phyloP scores from a whole-genome alignment of 1,140 invertebrate species.

The Odontomachus brunneus region DNA sequence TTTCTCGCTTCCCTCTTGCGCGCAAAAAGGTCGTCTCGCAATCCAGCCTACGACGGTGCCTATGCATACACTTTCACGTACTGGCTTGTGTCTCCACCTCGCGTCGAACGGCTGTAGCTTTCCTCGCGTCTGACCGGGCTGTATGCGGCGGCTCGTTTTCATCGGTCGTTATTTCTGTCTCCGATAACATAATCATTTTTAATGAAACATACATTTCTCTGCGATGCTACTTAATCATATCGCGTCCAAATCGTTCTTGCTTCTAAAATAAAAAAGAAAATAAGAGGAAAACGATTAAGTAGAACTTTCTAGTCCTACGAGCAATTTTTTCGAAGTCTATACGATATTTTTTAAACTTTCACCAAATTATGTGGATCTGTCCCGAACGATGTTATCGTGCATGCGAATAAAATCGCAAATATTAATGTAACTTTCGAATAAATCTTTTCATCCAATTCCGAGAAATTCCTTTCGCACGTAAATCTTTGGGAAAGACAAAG shows the following conservation, averaged over 20 bases:
- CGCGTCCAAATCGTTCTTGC: constrained; percentile 1
- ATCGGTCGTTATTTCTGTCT: constrained; percentile 3
- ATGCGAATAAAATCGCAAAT: too few relatives aligned
- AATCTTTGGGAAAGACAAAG: too few relatives aligned
- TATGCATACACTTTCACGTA: background rate
- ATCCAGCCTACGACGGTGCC: background rate
- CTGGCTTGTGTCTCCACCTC: constrained; percentile 36
- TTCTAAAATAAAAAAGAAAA: constrained; percentile 12
- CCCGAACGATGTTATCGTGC: too few relatives aligned
- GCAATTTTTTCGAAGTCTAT: background rate
- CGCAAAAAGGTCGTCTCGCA: background rate
- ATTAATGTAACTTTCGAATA: background rate
- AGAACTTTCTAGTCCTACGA: background rate
- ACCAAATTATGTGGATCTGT: too few relatives aligned
- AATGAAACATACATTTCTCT: constrained; percentile 4
- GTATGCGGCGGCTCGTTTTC: constrained; percentile 3
- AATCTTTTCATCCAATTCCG: background rate
- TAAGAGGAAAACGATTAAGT: background rate
- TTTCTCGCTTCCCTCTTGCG: background rate
- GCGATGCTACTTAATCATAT: constrained; percentile 13
- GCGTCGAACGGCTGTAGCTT: constrained; percentile 17
- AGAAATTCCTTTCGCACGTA: background rate
- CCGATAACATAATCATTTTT: background rate
- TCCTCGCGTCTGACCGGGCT: background rate
- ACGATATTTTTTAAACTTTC: background rate